Percentiles rank a stretch among this genome's conserved stretches.
Evolutionary conservation across 2,888 invertebrate species (phyloP).

Genomic region (Boloria euphrosyne): DNA sequence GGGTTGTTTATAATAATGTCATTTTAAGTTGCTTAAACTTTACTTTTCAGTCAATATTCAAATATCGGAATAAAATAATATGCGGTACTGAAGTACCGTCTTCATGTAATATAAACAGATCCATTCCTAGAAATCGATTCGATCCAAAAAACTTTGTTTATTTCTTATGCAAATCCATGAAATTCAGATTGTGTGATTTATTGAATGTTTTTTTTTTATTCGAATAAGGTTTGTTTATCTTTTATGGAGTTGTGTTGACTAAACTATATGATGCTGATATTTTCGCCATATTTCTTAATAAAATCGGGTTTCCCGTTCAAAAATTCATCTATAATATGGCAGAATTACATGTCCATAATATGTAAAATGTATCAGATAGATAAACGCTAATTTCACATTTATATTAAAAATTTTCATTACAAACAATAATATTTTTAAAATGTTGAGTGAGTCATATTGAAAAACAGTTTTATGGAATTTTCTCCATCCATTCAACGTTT

Average conservation of each 20-base stretch:
- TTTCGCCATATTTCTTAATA: too few species aligned
- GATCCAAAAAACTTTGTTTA: constrained; percentile 20
- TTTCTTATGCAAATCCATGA: constrained; percentile 4
- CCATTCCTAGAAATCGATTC: constrained; percentile 13
- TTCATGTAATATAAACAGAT: constrained; percentile 15
- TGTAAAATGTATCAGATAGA: too few species aligned
- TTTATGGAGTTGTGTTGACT: background rate
- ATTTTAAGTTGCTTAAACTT: too few species aligned
- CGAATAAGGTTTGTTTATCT: background rate
- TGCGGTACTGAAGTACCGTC: background rate
- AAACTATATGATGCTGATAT: background rate
- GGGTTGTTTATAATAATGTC: background rate
- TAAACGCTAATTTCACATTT: too few species aligned
- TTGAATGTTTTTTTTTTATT: background rate
- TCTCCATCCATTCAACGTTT: background rate
- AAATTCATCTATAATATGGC: too few species aligned
- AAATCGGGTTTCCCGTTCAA: too few species aligned
- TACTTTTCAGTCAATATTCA: too few species aligned
- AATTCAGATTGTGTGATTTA: constrained; percentile 18
- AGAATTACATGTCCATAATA: too few species aligned
- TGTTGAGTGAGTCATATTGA: background rate
- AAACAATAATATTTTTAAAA: too few species aligned
- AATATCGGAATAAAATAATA: background rate
- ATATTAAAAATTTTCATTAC: too few species aligned
- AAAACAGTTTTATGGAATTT: background rate